Percentiles rank a stretch among this genome's conserved stretches.
Conservation (phyloP, 2,797 vertebrate species). For the Oryzias dopingdopingensis region DNA sequence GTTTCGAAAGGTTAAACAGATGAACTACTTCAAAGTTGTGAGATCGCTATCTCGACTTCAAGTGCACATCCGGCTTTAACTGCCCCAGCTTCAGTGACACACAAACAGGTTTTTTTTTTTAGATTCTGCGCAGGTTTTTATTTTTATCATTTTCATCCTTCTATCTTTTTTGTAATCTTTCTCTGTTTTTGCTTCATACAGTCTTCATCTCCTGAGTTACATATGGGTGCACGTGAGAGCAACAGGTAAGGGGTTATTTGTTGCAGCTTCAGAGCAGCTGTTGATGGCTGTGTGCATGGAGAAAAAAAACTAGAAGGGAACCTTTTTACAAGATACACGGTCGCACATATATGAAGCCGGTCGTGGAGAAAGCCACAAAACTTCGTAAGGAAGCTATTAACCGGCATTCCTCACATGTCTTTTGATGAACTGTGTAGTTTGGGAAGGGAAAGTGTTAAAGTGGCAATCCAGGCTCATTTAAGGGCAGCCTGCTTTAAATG, state of each 20-base stretch:
- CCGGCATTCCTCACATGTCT: conserved; percentile 33
- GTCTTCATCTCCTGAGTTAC: conserved; percentile 14
- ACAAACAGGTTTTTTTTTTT: conserved; percentile 14
- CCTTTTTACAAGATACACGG: conserved; percentile 4
- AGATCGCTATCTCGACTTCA: conserved; percentile 42
- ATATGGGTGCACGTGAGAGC: neutral
- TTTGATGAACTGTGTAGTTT: conserved; percentile 34
- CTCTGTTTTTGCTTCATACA: neutral
- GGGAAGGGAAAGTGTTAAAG: conserved; percentile 45
- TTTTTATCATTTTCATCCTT: conserved; percentile 19
- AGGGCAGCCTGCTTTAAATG: conserved; percentile 41
- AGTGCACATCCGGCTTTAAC: conserved; percentile 33
- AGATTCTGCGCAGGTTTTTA: conserved; percentile 7
- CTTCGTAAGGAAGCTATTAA: conserved; percentile 36
- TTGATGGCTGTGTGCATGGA: conserved; percentile 1
- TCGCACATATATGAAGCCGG: conserved; percentile 9
- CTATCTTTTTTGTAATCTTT: conserved; percentile 4
- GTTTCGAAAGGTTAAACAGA: conserved; percentile 21
- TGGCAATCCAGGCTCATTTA: conserved; percentile 49
- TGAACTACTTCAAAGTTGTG: conserved; percentile 25
- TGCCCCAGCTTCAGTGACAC: conserved; percentile 26
- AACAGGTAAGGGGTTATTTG: conserved; percentile 1
- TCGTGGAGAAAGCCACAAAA: conserved; percentile 34
- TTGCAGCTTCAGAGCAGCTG: conserved; percentile 8
- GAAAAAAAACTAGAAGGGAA: neutral